Percentiles rank a stretch among this genome's conserved stretches.
Evolutionary conservation across 2,113 vertebrate species (phyloP).

Genomic region (Capricornis sumatraensis): DNA sequence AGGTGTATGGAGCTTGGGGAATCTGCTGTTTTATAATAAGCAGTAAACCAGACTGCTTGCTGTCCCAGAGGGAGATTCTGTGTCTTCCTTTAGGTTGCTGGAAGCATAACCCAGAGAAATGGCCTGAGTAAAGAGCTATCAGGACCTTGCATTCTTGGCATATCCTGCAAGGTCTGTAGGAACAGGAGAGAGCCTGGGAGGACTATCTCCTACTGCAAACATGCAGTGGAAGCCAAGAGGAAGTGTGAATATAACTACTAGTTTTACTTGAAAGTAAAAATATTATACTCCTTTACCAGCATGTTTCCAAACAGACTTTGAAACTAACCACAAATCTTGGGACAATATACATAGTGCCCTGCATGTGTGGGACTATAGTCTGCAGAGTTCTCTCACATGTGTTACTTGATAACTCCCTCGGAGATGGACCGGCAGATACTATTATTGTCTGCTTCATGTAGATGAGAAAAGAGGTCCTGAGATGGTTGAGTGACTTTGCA

Average conservation of each 20-base stretch:
- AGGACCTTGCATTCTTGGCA: not conserved
- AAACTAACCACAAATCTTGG: not conserved
- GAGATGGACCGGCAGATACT: not conserved
- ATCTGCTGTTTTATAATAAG: not conserved
- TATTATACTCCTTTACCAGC: not conserved
- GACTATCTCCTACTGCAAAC: not conserved
- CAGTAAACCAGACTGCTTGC: not conserved
- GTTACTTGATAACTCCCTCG: not conserved
- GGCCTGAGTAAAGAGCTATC: not conserved
- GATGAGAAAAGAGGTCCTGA: not conserved
- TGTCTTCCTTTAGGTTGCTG: not conserved
- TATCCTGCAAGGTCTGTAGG: not conserved
- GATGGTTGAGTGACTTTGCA: not conserved
- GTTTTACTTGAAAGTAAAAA: slow-evolving; percentile 28
- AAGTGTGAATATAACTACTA: not conserved
- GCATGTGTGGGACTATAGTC: not conserved
- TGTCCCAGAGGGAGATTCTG: not conserved
- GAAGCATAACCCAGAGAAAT: not conserved
- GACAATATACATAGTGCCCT: not conserved
- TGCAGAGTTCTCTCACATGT: not conserved
- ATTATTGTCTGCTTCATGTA: not conserved
- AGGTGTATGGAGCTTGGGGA: not conserved
- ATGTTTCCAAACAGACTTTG: slow-evolving; percentile 3
- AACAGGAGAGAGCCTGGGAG: not conserved
- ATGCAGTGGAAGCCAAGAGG: not conserved